Evolutionary conservation across 2,113 vertebrate species (phyloP).

Genomic region (Chitala chitala): DNA sequence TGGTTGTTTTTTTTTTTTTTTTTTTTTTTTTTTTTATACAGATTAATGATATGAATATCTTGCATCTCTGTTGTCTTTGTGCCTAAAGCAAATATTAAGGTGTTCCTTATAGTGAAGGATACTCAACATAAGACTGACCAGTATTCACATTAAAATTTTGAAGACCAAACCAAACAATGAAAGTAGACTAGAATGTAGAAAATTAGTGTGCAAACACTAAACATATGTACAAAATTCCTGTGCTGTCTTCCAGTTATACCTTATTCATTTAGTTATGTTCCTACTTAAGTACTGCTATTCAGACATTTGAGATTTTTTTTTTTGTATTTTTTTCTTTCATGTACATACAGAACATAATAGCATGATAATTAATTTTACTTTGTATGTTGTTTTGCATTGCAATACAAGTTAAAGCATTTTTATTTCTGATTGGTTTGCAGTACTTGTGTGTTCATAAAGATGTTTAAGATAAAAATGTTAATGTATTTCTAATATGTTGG

Average conservation of each 20-base stretch:
- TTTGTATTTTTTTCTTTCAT: background rate
- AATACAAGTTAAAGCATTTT: background rate
- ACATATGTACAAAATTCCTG: background rate
- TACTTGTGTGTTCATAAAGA: background rate
- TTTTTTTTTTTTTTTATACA: background rate
- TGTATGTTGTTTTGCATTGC: background rate
- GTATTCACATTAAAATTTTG: background rate
- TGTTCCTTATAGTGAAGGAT: background rate
- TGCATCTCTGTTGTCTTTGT: slow-evolving; percentile 8
- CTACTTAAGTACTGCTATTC: background rate
- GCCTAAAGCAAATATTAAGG: background rate
- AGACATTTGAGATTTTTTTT: background rate
- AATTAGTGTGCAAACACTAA: too few relatives aligned
- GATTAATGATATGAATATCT: background rate
- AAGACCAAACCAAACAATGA: background rate
- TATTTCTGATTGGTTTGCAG: background rate
- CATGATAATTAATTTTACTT: slow-evolving; percentile 3
- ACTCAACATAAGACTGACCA: background rate
- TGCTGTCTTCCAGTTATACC: background rate
- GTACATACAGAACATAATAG: background rate
- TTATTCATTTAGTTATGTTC: background rate
- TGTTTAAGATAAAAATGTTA: background rate
- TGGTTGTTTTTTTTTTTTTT: too few relatives aligned
- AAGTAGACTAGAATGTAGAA: too few relatives aligned
- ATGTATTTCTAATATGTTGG: slow-evolving; percentile 9